Conservation (phyloP, 2,797 vertebrate genomes). For the Gorsachius magnificus region DNA sequence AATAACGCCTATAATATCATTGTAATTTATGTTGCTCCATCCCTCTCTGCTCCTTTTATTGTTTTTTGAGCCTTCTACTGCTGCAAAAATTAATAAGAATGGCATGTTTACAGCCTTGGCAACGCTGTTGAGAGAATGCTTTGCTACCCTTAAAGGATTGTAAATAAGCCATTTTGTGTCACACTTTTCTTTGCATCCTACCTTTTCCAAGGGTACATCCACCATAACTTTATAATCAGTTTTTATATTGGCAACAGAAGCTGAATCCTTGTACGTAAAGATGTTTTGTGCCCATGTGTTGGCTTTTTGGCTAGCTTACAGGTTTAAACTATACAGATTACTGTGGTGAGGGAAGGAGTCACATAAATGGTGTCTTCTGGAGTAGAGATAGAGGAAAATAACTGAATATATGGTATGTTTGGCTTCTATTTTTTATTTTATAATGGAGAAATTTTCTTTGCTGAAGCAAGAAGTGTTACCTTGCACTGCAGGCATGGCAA, state of each 20-base stretch:
- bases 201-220: neutral
- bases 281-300: neutral
- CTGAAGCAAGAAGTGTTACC: neutral
- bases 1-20: neutral
- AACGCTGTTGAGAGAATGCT: neutral
- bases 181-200: neutral
- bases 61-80: neutral
- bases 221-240: neutral
- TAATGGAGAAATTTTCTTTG: neutral
- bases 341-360: neutral
- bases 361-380: neutral
- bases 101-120: neutral
- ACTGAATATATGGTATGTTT: neutral
- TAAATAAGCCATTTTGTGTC: neutral
- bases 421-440: neutral
- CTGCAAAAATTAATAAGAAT: neutral
- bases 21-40: neutral
- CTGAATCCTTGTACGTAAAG: neutral
- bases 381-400: neutral
- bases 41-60: neutral
- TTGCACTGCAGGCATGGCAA: fast-evolving
- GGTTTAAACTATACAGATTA: neutral
- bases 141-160: neutral
- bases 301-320: neutral
- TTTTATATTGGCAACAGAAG: neutral